phyloP scores from a whole-genome alignment of 2,113 vertebrate species.

The Mystacornis crossleyi region DNA sequence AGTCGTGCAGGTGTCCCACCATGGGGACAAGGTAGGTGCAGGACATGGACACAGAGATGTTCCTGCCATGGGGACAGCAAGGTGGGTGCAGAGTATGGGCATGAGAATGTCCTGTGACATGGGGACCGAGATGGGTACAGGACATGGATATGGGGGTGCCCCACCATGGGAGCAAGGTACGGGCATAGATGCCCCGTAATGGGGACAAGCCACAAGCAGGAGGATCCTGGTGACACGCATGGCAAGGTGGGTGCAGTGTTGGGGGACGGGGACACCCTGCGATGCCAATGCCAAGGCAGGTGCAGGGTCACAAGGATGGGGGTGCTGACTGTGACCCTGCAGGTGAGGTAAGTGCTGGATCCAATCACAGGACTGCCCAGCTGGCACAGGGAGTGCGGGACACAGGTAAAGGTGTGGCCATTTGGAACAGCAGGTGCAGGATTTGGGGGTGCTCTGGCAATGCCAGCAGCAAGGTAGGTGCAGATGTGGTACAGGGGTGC shows the following conservation, averaged over 20 bases:
- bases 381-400: not conserved
- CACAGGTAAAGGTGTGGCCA: not conserved
- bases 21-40: not conserved
- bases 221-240: not conserved
- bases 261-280: not conserved
- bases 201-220: not conserved
- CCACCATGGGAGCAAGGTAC: not conserved
- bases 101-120: not conserved
- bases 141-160: not conserved
- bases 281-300: not conserved
- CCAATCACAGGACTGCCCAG: not conserved
- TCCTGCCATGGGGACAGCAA: not conserved
- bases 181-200: not conserved
- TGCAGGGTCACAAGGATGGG: not conserved
- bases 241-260: not conserved
- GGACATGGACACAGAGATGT: not conserved
- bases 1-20: not conserved
- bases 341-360: not conserved
- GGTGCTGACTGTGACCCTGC: not conserved
- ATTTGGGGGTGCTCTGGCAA: not conserved
- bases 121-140: not conserved
- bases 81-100: not conserved
- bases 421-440: not conserved
- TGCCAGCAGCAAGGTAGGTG: not conserved
- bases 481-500: no score